These are phyloP conservation scores for Branchinecta sandiegonensis DNA, from an alignment of 2,888 invertebrate species.

Conservation along the genomic window DNA sequence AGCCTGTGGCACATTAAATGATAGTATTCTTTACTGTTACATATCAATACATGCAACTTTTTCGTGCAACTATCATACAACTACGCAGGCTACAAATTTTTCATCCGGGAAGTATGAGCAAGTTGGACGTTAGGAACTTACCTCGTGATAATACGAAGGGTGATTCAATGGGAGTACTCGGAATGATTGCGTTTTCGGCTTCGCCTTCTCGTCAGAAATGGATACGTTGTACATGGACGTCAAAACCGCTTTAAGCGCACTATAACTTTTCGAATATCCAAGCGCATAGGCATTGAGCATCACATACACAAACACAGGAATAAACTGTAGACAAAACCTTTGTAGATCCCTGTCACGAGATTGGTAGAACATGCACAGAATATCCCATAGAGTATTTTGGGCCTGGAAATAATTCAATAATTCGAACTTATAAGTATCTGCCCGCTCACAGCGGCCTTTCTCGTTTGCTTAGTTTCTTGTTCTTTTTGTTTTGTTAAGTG, in stretches of 20 bases:
- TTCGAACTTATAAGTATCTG: too few relatives aligned
- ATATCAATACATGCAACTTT: too few relatives aligned
- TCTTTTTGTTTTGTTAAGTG: too few relatives aligned
- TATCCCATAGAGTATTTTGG: neutral
- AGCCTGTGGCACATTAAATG: too few relatives aligned
- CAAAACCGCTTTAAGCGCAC: neutral
- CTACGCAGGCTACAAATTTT: too few relatives aligned
- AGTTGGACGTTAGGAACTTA: neutral
- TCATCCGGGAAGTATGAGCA: too few relatives aligned
- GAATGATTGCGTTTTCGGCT: constrained; percentile 2
- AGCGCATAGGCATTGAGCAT: neutral
- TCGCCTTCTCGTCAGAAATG: neutral
- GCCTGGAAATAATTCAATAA: neutral
- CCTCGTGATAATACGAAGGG: constrained; percentile 6
- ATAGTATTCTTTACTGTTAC: too few relatives aligned
- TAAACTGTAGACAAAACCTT: constrained; percentile 8
- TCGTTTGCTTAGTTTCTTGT: too few relatives aligned
- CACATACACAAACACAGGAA: neutral
- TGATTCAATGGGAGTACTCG: constrained; percentile 8
- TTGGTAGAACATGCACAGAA: neutral
- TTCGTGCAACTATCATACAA: too few relatives aligned
- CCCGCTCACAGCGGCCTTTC: too few relatives aligned
- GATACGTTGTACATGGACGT: neutral
- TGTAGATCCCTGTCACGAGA: neutral
- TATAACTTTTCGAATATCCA: neutral